Evolutionary conservation across 2,113 vertebrate species (phyloP).

Genomic region (Zosterops japonicus): DNA sequence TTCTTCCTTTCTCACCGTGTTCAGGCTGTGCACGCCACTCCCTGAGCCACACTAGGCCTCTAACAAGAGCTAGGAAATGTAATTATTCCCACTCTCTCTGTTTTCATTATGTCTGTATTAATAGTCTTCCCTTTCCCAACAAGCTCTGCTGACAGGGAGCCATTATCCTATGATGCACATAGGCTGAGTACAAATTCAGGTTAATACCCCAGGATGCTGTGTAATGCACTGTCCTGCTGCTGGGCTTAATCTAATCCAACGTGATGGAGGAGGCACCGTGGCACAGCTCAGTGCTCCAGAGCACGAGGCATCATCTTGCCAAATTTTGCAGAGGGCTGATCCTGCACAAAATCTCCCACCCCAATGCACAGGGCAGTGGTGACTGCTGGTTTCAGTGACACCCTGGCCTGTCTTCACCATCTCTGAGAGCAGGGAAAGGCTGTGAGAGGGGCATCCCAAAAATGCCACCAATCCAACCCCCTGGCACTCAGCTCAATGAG

Average conservation of each 20-base stretch:
- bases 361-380: rapidly evolving
- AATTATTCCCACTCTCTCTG: conserved; percentile 30
- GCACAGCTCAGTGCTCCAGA: not conserved
- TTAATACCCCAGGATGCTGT: not conserved
- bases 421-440: not conserved
- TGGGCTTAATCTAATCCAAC: not conserved
- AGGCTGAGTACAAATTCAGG: not conserved
- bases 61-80: not conserved
- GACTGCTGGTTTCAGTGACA: not conserved
- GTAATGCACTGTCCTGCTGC: not conserved
- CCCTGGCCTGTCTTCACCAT: not conserved
- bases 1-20: not conserved
- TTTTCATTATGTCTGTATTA: conserved; percentile 34
- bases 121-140: conserved; percentile 14
- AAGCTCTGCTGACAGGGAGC: conserved; percentile 24
- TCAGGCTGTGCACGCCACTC: not conserved
- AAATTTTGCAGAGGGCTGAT: not conserved
- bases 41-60: not conserved
- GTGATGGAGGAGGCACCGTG: not conserved
- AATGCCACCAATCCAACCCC: not conserved
- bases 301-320: not conserved
- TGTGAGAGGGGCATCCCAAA: not conserved
- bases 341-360: not conserved
- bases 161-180: not conserved
- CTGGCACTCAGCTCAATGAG: not conserved